Evolutionary conservation across 2,113 vertebrate genomes (phyloP), one percentile per base, ranked within the genome.

Genomic region (Thamnophis sirtalis): DNA sequence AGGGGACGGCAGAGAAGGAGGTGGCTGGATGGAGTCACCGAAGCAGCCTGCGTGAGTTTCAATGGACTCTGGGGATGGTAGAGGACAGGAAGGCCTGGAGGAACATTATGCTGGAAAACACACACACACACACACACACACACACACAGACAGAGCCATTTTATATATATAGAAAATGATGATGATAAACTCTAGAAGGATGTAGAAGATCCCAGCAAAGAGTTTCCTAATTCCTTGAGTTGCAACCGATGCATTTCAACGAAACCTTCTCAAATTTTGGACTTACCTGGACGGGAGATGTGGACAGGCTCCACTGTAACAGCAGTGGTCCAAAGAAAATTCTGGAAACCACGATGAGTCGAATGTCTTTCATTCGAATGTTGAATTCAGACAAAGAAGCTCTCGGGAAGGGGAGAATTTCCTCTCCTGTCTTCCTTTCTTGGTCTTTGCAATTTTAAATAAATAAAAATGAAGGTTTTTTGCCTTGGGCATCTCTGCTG

Each of bases 401-500:
- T 0, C 2, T 5, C 0, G 1, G 89, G 87, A 94, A 88, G 87
- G 43, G 13, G 33, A 60, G 19, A 17, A 3, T 4, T 50, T 21
- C 85, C 6, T 24, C 50, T n/a, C 50, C 17, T 54, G 43, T 58
- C 49, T 63, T 85, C 90, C 88, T 26, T 50, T 26, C 53, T 33
- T 58, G 86, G 73, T 19, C 13, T 86, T 86, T 92, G 89, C 93
- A 51, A 92, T 95, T 93, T 94, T 84, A 90, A 90, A 90, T 91
- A 93, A 95, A 94, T 93, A 96, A 95, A 94, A 13, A 1, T 33
- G 43, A 88, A 68, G 84, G 55, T 11, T 63, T 95, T 94, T 95
- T 93, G 95, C 95, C 96, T 86, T 15, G 93, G 96, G 96, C 95
- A 63, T 94, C 96, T 94, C 93, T 95, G 92, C 93, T 92, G 49